Base-by-base conservation (phyloP, 2,888 invertebrate genomes). In the Patella ulyssiponensis region DNA sequence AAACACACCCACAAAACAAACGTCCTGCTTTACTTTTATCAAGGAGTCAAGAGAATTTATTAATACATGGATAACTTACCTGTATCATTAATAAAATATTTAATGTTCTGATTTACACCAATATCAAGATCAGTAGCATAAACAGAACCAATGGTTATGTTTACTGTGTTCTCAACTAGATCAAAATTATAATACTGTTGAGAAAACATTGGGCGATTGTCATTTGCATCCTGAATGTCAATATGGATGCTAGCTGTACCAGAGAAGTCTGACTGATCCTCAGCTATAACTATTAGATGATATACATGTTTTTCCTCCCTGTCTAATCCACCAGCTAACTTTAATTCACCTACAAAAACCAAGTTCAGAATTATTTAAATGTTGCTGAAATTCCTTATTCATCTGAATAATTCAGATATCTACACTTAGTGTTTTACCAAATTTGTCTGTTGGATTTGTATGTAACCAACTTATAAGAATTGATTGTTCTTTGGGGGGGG, bases 251-350 rank as follows among this genome's bases (percentile, higher is more conserved):
- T 76, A 9, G 78, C 78, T 44, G 70, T 78, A 17, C 79, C 79
- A 64, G 79, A 78, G n/a, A 52, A 73, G 11, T 78, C 53, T 2
- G 75, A 73, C 5, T 75, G 75, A 69, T 87, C 87, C 69, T 70
- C 79, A 2, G 82, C 87, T n/a, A 80, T 75, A 1, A 85, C 77
- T 33, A 58, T 80, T 15, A 87, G 74, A 17, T 51, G 51, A 71
- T 84, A 85, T 9, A 11, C 27, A 14, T 74, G 56, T 20, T 74
- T 76, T 27, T 54, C 71, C 52, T 86, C 85, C 27, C 83, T 78
- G 82, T 86, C 85, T 54, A 87, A 76, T 3, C 75, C 74, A 17
- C 86, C 86, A 54, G 82, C 73, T 17, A 86, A 44, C 44, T 15
- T 69, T 11, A 86, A 54, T 7, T 77, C 76, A 71, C 87, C 87